Percentiles rank a stretch among this genome's conserved stretches.
phyloP scores from a whole-genome alignment of 1,140 invertebrate genomes.

The Pseudobourletiella spinata region DNA sequence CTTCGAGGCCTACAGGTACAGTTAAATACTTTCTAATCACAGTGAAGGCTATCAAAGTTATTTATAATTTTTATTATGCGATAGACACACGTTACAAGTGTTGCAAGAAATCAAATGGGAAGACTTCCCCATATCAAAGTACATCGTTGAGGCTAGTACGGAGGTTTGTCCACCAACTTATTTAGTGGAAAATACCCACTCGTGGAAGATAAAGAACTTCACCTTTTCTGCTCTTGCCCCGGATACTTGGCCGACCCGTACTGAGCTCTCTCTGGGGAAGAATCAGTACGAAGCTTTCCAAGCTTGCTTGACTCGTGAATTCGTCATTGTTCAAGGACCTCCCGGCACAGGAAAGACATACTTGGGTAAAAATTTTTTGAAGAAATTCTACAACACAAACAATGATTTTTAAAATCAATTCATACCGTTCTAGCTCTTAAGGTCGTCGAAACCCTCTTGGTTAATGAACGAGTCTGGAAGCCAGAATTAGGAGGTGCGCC shows the following conservation, averaged over 20 bases:
- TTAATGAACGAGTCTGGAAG: slow-evolving; percentile 25
- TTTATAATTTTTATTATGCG: slow-evolving; percentile 39
- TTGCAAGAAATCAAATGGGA: slow-evolving; percentile 47
- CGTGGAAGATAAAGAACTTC: too few relatives aligned
- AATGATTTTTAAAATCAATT: slow-evolving; percentile 1
- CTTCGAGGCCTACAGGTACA: slow-evolving; percentile 18
- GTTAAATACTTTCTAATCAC: too few relatives aligned
- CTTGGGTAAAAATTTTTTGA: too few relatives aligned
- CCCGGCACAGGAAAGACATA: slow-evolving; percentile 51
- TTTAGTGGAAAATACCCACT: slow-evolving; percentile 4
- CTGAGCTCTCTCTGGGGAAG: slow-evolving; percentile 46
- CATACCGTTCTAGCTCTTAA: slow-evolving; percentile 18
- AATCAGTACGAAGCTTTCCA: slow-evolving; percentile 52
- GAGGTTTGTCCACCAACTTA: slow-evolving; percentile 40
- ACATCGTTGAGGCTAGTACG: slow-evolving; percentile 45
- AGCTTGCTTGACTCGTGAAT: slow-evolving; percentile 51
- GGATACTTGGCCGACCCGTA: slow-evolving; percentile 40
- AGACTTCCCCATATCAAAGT: slow-evolving; percentile 54
- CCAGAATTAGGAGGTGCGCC: slow-evolving; percentile 38
- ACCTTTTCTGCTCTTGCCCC: too few relatives aligned
- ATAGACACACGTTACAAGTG: slow-evolving; percentile 45
- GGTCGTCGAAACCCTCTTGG: slow-evolving; percentile 31
- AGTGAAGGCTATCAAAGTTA: neutral
- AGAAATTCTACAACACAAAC: too few relatives aligned
- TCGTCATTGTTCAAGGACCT: slow-evolving; percentile 57